Conservation (phyloP, 2,797 vertebrate species). For the Xenentodon cancila region DNA sequence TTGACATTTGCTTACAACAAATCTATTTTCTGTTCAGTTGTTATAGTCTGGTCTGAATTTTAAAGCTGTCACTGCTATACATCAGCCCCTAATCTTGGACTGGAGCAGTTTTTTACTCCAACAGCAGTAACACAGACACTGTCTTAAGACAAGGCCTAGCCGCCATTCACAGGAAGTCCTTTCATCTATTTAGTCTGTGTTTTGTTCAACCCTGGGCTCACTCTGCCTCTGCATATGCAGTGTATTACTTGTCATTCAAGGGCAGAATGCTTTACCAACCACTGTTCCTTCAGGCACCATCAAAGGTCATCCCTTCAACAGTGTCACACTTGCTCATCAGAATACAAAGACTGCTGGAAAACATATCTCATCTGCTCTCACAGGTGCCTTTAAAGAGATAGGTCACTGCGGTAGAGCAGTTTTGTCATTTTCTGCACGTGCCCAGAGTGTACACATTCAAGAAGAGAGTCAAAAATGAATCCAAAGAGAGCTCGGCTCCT, state of each 20-base stretch:
- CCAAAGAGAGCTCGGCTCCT: conserved; percentile 1
- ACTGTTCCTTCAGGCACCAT: conserved; percentile 47
- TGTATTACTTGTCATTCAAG: conserved; percentile 56
- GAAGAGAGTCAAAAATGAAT: background rate
- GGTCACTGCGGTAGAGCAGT: conserved; percentile 15
- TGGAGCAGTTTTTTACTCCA: conserved; percentile 41
- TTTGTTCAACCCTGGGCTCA: conserved; percentile 60
- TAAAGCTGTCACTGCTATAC: conserved; percentile 52
- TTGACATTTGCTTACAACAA: no score
- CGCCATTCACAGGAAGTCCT: conserved; percentile 35
- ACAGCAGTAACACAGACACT: conserved; percentile 42
- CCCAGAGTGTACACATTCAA: background rate
- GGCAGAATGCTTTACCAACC: conserved; percentile 64
- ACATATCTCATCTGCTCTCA: conserved; percentile 44
- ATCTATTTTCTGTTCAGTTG: conserved; percentile 33
- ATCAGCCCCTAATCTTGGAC: conserved; percentile 53
- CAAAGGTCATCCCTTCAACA: conserved; percentile 63
- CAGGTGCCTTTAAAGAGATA: conserved; percentile 43
- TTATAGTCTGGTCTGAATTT: conserved; percentile 42
- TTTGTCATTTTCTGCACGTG: conserved; percentile 19
- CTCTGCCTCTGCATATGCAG: conserved; percentile 17
- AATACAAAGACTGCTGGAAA: conserved; percentile 60
- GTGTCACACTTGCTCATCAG: conserved; percentile 45
- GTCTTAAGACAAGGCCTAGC: conserved; percentile 11
- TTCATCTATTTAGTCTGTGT: conserved; percentile 49